Evolutionary conservation across 2,888 invertebrate genomes (phyloP).

Genomic region (Sesia bembeciformis): DNA sequence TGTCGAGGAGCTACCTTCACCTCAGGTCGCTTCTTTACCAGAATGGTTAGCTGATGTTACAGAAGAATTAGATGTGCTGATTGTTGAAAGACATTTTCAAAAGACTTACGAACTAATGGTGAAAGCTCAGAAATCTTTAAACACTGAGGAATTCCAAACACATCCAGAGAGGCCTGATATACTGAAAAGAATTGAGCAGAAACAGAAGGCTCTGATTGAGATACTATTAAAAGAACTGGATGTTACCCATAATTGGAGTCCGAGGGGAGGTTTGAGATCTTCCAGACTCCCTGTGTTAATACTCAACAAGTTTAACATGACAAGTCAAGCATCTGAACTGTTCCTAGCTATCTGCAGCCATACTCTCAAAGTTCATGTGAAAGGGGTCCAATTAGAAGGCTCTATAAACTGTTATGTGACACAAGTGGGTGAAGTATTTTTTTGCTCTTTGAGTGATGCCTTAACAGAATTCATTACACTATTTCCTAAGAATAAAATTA

Average conservation of each 20-base stretch:
- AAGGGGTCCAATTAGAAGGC: constrained; percentile 86
- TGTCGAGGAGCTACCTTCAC: constrained; percentile 57
- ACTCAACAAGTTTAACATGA: constrained; percentile 82
- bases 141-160: constrained; percentile 47
- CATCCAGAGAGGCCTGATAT: constrained; percentile 56
- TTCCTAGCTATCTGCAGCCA: constrained; percentile 88
- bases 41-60: constrained; percentile 94
- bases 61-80: constrained; percentile 95
- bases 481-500: constrained; percentile 81
- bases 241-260: constrained; percentile 90
- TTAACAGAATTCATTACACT: constrained; percentile 76
- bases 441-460: constrained; percentile 86
- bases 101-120: constrained; percentile 90
- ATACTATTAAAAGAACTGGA: constrained; percentile 92
- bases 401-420: constrained; percentile 86
- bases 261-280: constrained; percentile 91
- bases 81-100: constrained; percentile 96
- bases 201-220: constrained; percentile 86
- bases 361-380: constrained; percentile 85
- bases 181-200: constrained; percentile 76
- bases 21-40: constrained; percentile 67
- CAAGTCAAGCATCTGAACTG: constrained; percentile 84
- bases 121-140: constrained; percentile 52
- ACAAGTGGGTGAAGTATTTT: constrained; percentile 88
- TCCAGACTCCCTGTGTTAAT: constrained; percentile 88